phyloP scores from a whole-genome alignment of 2,113 vertebrate genomes.

The Clupea harengus region DNA sequence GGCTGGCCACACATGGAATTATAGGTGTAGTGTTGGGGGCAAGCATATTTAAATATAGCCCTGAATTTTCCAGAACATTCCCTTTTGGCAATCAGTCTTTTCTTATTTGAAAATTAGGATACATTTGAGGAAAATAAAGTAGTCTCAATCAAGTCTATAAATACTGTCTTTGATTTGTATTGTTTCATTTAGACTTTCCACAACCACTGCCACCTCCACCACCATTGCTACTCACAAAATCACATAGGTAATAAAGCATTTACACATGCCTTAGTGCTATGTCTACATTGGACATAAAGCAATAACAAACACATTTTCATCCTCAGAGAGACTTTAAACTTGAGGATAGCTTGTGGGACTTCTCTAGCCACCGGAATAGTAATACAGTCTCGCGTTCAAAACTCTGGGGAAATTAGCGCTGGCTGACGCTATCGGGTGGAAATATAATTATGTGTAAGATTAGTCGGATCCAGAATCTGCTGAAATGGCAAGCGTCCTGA shows the following conservation, averaged over 20 bases:
- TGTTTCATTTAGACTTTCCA: not conserved
- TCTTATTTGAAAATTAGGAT: not conserved
- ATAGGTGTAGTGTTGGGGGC: too few relatives aligned
- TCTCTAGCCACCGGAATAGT: conserved; percentile 49
- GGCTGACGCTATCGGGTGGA: conserved; percentile 52
- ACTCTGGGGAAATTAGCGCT: conserved; percentile 60
- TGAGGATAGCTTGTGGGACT: not conserved
- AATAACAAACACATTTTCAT: not conserved
- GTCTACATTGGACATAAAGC: not conserved
- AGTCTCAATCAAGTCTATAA: not conserved
- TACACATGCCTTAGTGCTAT: not conserved
- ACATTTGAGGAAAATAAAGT: not conserved
- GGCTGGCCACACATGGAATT: too few relatives aligned
- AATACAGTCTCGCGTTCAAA: conserved; percentile 59
- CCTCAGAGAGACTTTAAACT: not conserved
- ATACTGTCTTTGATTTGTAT: not conserved
- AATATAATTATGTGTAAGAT: conserved; percentile 51
- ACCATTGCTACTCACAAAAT: not conserved
- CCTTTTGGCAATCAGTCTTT: not conserved
- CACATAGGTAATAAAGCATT: not conserved
- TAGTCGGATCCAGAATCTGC: conserved; percentile 63
- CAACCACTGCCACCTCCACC: not conserved
- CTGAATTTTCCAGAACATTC: not conserved
- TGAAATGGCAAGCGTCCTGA: conserved; percentile 59
- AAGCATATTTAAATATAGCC: too few relatives aligned